Percentiles rank a stretch among this genome's conserved stretches.
These are phyloP conservation scores for Anthoptus insignis DNA, from an alignment of 2,888 invertebrate genomes.

Conservation along the genomic window DNA sequence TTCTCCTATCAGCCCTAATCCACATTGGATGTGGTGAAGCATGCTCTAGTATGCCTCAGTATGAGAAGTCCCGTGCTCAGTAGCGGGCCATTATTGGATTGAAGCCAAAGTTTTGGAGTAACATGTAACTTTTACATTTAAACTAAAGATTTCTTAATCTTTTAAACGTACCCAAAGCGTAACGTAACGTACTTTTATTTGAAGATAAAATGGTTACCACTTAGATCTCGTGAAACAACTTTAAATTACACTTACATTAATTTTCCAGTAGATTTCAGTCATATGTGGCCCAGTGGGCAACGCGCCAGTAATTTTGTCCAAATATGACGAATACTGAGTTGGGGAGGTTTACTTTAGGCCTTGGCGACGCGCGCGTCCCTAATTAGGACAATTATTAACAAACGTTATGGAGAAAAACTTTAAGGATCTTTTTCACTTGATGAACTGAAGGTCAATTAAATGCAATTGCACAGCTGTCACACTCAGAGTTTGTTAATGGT, in stretches of 20 bases:
- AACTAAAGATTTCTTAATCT: too few relatives aligned
- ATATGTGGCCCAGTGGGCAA: constrained; percentile 27
- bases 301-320: constrained; percentile 31
- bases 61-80: too few relatives aligned
- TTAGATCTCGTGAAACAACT: constrained; percentile 4
- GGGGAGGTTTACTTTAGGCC: constrained; percentile 12
- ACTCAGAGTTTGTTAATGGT: too few relatives aligned
- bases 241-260: constrained; percentile 23
- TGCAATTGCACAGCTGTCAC: too few relatives aligned
- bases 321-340: constrained; percentile 31
- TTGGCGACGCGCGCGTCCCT: constrained; percentile 22
- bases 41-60: too few relatives aligned
- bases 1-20: too few relatives aligned
- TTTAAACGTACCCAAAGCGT: too few relatives aligned
- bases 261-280: constrained; percentile 24
- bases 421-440: constrained; percentile 23
- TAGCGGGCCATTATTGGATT: too few relatives aligned
- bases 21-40: too few relatives aligned
- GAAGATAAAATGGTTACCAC: constrained; percentile 8
- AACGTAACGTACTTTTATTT: too few relatives aligned
- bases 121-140: too few relatives aligned
- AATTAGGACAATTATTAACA: constrained; percentile 37
- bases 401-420: constrained; percentile 34
- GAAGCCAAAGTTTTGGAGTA: too few relatives aligned
- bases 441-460: constrained; percentile 16